Base-by-base conservation (phyloP, 1,140 invertebrate genomes). In the Ganaspis sp. region DNA sequence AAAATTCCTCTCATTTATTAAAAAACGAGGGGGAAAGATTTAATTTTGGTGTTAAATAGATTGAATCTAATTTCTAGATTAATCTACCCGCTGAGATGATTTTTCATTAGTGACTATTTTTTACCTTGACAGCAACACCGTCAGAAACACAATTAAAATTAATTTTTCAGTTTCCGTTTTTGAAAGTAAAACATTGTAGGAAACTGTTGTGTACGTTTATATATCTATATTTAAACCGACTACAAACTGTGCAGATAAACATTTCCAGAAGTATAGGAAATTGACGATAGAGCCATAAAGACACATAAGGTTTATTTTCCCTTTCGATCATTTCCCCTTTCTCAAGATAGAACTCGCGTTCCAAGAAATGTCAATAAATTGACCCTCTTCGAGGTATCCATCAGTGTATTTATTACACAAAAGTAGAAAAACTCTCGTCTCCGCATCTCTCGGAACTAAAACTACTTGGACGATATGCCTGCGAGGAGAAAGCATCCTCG, bases 311-410 rank as follows among this genome's bases (percentile, higher is more conserved):
- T 49, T 49, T 49, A 49, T 49, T 64, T 64, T 29, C 58, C 58
- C 58, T 64, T 64, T 29, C 26, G 58, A 54, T 54, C 38, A 40
- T 11, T 40, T 40, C 12, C 12, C 12, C 12, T 40, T 6, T 49
- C n/a, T 49, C n/a, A 49, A 29, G 23, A 26, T 34, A 64, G 11
- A 29, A 26, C 12, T 64, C 23, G 21, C 15, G 23, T 29, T 64
- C 58, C 58, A 64, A 64, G 58, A 29, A 64, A 34, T 29, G 58
- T 64, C 58, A 64, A 64, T 64, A 64, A 64, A 26, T 64, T 64
- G 58, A 34, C 58, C 58, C 58, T 64, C 58, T 64, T 64, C 23
- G 11, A 5, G 23, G 23, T 64, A 64, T 15, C 58, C 58, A 64
- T 64, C 58, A 34, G 29, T 64, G 58, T 64, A 64, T 64, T 64